Conservation (phyloP, 2,113 vertebrate genomes). For the Sigmodon hispidus region DNA sequence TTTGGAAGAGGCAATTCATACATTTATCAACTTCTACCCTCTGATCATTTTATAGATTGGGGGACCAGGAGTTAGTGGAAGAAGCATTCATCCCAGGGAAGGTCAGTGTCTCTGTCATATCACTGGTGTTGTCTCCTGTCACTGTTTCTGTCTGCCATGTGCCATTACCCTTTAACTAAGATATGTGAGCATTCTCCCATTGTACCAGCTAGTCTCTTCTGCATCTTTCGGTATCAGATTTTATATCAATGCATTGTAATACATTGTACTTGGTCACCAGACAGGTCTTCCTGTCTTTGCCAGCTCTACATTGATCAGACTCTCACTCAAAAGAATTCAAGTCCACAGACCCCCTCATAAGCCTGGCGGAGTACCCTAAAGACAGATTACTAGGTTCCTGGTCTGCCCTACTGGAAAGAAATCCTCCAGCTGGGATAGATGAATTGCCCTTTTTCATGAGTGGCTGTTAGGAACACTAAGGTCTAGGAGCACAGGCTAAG, state of each 20-base stretch:
- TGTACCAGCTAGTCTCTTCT: too few relatives aligned
- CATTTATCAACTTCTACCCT: background rate
- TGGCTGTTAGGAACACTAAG: background rate
- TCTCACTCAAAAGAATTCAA: background rate
- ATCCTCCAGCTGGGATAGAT: background rate
- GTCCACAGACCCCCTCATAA: background rate
- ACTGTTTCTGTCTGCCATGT: background rate
- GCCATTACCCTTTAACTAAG: background rate
- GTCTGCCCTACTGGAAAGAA: background rate
- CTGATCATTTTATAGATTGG: background rate
- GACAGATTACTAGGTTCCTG: background rate
- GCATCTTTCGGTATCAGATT: fast-evolving
- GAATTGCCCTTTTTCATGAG: background rate
- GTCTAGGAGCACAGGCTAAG: background rate
- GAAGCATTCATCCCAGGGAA: background rate
- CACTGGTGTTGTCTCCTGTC: background rate
- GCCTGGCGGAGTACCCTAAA: background rate
- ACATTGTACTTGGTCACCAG: background rate
- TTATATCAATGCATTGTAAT: background rate
- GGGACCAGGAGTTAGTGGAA: background rate
- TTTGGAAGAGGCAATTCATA: background rate
- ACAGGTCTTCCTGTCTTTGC: background rate
- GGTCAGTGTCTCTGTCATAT: fast-evolving
- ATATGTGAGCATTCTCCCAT: too few relatives aligned
- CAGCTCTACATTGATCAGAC: background rate